A percentile compares a stretch with the other conserved stretches of the same genome.
phyloP scores from a whole-genome alignment of 2,888 invertebrate genomes.

The Molanna angustata region DNA sequence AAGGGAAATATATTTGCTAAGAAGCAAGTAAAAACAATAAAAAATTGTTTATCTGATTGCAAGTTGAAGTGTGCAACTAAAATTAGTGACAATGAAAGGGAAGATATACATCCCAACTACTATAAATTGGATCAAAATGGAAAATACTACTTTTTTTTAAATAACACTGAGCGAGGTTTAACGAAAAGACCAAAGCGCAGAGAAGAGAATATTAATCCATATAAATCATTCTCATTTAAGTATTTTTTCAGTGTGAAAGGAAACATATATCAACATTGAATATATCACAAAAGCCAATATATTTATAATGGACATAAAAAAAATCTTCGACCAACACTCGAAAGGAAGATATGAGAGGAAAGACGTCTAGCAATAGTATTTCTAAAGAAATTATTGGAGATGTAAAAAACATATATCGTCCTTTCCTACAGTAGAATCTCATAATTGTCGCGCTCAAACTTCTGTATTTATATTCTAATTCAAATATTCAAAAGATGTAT shows the following conservation, averaged over 20 bases:
- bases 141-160: background rate
- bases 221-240: background rate
- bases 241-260: background rate
- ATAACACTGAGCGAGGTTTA: background rate
- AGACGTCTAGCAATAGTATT: background rate
- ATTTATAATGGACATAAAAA: background rate
- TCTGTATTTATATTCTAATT: background rate
- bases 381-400: background rate
- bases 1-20: background rate
- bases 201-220: background rate
- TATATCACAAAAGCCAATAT: background rate
- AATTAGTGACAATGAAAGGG: background rate
- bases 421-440: background rate
- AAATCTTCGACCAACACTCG: background rate
- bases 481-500: conserved; percentile 1
- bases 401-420: background rate
- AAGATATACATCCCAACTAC: background rate
- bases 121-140: conserved; percentile 1
- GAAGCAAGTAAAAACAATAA: background rate
- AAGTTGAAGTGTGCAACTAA: conserved; percentile 1
- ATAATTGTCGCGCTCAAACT: background rate
- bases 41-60: background rate
- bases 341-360: background rate
- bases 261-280: background rate
- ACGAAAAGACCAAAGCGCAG: background rate